Conservation (phyloP, 1,140 invertebrate genomes). For the Diachasma alloeum region DNA sequence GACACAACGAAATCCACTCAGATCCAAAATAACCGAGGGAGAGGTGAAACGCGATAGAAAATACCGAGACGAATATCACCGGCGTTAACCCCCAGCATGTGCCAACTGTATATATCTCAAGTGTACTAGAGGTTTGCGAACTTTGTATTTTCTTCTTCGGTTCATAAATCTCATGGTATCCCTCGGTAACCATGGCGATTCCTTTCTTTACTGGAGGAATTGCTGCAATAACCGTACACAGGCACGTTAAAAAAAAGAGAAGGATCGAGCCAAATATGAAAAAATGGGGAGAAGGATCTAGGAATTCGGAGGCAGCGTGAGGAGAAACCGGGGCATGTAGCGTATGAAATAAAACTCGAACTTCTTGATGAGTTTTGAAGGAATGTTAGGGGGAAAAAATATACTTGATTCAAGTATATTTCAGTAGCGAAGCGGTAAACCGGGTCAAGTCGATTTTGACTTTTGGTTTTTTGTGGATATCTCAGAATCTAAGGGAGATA, state of each 20-base stretch:
- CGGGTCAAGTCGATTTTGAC: too few relatives aligned
- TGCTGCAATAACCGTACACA: constrained; percentile 14
- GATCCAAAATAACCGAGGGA: background rate
- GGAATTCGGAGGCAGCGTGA: background rate
- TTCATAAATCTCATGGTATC: constrained; percentile 28
- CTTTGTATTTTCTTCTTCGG: constrained; percentile 25
- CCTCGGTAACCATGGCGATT: constrained; percentile 16
- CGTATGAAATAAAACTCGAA: background rate
- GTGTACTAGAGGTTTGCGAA: constrained; percentile 17
- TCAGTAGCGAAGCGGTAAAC: too few relatives aligned
- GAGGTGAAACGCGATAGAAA: background rate
- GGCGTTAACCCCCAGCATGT: background rate
- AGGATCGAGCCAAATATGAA: background rate
- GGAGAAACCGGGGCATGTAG: background rate
- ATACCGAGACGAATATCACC: constrained; percentile 24
- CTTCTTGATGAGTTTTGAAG: too few relatives aligned
- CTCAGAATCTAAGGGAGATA: too few relatives aligned
- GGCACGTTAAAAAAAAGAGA: constrained; percentile 15
- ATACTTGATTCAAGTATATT: too few relatives aligned
- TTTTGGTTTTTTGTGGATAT: too few relatives aligned
- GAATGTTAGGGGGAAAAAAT: too few relatives aligned
- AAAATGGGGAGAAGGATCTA: background rate
- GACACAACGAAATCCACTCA: background rate
- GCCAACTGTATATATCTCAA: constrained; percentile 7
- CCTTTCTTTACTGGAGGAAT: constrained; percentile 12